Evolutionary conservation across 2,888 invertebrate species (phyloP), one percentile per base, ranked within the genome.

Genomic region (Gandaritis pyraliata): DNA sequence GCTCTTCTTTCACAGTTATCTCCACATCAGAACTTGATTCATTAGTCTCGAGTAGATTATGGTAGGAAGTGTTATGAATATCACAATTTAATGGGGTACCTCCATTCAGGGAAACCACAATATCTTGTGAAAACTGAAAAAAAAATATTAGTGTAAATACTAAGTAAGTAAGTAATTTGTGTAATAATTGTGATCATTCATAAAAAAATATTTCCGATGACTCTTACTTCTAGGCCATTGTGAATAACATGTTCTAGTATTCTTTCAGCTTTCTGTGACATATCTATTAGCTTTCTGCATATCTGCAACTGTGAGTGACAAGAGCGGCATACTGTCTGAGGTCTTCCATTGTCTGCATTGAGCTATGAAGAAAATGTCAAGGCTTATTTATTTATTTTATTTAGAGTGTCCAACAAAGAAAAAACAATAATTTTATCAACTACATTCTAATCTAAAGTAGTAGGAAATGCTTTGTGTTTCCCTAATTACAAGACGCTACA

Each of bases 241-340:
- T 56, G 13, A n/a, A 64, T 11, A 49, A 64, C 38, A 48, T 60
- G 48, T 46, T 39, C 18, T 8, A 64, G 41, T 30, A 64, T 64
- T 39, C n/a, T 59, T 56, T 64, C 64, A 39, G 64, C 59, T 51
- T 52, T 64, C n/a, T 39, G n/a, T 52, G 49, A 11, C 48, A 56
- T 52, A 6, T 59, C 56, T 39, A 55, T 56, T 16, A 53, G 12
- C 39, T 57, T 56, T 16, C 49, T 52, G 36, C 48, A 59, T 45
- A 38, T 52, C 29, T 56, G 48, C 15, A 64, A 30, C 18, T 53
- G 52, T 29, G 45, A 30, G 53, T 60, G 45, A 39, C 64, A 64
- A 48, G 51, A 45, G 11, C 39, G 38, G 59, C 64, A 64, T 4
- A 64, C 56, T 36, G 56, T 57, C 12, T 53, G 45, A 38, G 64